Base-by-base conservation (phyloP, 2,888 invertebrate genomes). In the Pseudococcus viburni region DNA sequence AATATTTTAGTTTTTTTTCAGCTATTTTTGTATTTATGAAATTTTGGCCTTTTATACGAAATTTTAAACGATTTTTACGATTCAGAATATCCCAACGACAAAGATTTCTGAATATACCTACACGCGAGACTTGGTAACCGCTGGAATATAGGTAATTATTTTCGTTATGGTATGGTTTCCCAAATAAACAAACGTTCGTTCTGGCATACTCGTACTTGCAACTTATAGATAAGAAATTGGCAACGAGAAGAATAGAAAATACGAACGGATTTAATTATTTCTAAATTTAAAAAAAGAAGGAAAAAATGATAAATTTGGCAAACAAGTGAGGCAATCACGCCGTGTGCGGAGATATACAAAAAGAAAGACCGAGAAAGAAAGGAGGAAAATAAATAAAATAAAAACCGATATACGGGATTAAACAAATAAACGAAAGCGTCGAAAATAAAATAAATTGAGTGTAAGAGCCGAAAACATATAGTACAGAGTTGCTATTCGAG, bases 391-490 rank as follows among this genome's bases (percentile, higher is more conserved):
- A 42, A 80, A 80, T 80, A 80, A 80, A 80, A 39, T 39, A 42
- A 80, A 80, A 80, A 80, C 80, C 80, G 80, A 80, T 80, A 80
- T 33, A 42, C 39, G 80, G 80, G 80, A 80, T 80, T 80, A 80
- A 80, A 80, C 42, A 80, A 80, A 80, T 80, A 80, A 80, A 80
- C 80, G 80, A 80, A 80, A 42, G 80, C 33, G n/a, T 33, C 42
- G n/a, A 42, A 80, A 80, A 80, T 80, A 80, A 80, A 80, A 80
- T 80, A 80, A 80, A 80, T 80, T 42, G 80, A 80, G 80, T 80
- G 80, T 80, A 80, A 80, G 80, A 80, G 42, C 80, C 80, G 80
- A 80, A 42, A 42, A 80, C 42, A 42, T 80, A 42, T 33, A 17
- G 33, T 42, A 42, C 80, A 42, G n/a, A 80, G 80, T 80, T 80